These are phyloP conservation scores for Callipepla squamata DNA, from an alignment of 2,113 vertebrate species.

Conservation along the genomic window DNA sequence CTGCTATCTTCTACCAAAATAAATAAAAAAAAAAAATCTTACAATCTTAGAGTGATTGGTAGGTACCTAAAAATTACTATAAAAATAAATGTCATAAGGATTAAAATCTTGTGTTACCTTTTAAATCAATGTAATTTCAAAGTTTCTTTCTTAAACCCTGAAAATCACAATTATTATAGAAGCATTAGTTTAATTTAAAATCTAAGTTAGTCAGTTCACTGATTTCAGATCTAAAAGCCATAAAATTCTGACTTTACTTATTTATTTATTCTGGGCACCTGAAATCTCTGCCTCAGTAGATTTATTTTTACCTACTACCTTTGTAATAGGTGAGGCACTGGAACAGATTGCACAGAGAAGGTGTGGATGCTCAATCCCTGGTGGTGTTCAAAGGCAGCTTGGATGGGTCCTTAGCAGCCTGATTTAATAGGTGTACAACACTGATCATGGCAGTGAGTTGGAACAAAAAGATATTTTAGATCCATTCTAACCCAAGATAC, in stretches of 20 bases:
- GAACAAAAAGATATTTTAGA: no score
- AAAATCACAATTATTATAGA: constrained; percentile 16
- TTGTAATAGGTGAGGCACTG: no score
- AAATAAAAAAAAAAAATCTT: not conserved
- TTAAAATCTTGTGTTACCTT: not conserved
- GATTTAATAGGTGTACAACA: no score
- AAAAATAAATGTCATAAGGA: not conserved
- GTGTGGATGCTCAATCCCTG: no score
- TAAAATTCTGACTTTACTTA: not conserved
- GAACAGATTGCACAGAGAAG: no score
- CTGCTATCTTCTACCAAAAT: not conserved
- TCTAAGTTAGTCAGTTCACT: not conserved
- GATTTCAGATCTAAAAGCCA: not conserved
- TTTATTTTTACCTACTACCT: not conserved
- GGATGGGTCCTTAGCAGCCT: no score
- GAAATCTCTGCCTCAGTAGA: not conserved
- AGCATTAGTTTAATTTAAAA: not conserved
- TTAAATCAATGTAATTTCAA: constrained; percentile 9
- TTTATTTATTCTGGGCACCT: no score
- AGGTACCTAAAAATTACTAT: not conserved
- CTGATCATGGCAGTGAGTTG: no score
- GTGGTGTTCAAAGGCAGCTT: no score
- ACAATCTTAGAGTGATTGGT: not conserved
- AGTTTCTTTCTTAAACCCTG: not conserved
- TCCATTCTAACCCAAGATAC: no score